These are phyloP conservation scores for Prionailurus bengalensis DNA, from an alignment of 2,113 vertebrate genomes.

Conservation along the genomic window DNA sequence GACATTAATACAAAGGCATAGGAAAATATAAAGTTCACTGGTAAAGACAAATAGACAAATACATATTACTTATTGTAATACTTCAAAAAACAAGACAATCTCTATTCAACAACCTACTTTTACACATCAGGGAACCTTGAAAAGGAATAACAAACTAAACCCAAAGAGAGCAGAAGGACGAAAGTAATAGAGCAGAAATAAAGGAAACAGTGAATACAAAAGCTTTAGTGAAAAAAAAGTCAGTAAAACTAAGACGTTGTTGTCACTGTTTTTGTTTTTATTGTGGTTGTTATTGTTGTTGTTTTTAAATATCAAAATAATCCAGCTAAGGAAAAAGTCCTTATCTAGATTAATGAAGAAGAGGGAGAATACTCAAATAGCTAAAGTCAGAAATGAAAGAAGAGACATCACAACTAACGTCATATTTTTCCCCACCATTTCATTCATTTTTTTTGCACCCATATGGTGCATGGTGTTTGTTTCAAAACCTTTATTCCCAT, in stretches of 20 bases:
- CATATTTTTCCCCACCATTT: neutral
- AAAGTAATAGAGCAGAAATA: neutral
- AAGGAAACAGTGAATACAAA: neutral
- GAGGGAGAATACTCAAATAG: neutral
- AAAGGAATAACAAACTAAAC: neutral
- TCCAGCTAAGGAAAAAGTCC: neutral
- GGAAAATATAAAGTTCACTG: neutral
- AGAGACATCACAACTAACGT: neutral
- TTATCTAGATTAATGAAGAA: neutral
- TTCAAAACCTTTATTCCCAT: neutral
- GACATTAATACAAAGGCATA: neutral
- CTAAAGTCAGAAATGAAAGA: neutral
- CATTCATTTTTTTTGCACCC: neutral
- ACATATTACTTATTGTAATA: neutral
- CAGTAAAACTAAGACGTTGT: neutral
- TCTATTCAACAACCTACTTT: neutral
- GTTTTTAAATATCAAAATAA: too few relatives aligned
- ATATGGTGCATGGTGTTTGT: neutral
- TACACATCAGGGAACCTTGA: neutral
- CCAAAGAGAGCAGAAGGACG: neutral
- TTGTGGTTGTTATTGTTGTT: too few relatives aligned
- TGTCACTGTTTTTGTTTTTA: too few relatives aligned
- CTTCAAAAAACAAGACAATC: neutral
- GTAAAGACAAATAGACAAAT: neutral
- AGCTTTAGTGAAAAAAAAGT: neutral